Evolutionary conservation across 53 echinoderm and acorn worm species (phyloP), one percentile per base, ranked within the genome.

Genomic region (Echinometra lucunter): DNA sequence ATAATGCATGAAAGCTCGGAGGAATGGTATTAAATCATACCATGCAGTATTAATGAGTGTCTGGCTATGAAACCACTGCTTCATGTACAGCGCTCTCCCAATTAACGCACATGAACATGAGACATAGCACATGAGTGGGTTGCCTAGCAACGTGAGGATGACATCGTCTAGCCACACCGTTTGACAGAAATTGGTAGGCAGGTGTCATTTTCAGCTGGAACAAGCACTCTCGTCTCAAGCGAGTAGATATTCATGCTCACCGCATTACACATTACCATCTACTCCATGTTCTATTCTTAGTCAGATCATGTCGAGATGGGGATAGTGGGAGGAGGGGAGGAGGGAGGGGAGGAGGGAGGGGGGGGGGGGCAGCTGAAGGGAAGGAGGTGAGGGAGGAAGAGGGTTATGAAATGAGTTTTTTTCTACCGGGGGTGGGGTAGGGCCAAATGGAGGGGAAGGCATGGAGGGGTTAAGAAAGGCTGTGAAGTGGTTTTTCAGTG

Each of bases 161-260:
- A 56, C 49, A 28, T 78, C 3, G 21, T 38, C 78, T 78, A 8
- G 42, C 42, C 42, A 17, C 35, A 17, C 35, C 88, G 83, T 3
- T 78, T 78, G 37, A 15, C 78, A 37, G 78, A 78, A 78, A 82
- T 56, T 49, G 56, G 53, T 88, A 6, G 55, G 88, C 88, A 88
- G 53, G 88, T 88, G 88, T 88, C 88, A 88, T 53, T 88, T 88
- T 27, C 88, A 55, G 88, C 88, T 56, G 88, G 45, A 49, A 53
- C 56, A 88, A 88, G 56, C 53, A 88, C 88, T 16, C 3, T 28
- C 15, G 11, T 30, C 32, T 88, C 56, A 55, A 55, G 53, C 53
- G 12, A 23, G 88, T 28, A 15, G 17, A 34, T n/a, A 27, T 74
- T 21, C 63, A 15, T 28, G 5, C 42, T 83, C 44, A 23, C 27